Evolutionary conservation across 2,888 invertebrate species (phyloP).

Genomic region (Scaptomyza tumidula): DNA sequence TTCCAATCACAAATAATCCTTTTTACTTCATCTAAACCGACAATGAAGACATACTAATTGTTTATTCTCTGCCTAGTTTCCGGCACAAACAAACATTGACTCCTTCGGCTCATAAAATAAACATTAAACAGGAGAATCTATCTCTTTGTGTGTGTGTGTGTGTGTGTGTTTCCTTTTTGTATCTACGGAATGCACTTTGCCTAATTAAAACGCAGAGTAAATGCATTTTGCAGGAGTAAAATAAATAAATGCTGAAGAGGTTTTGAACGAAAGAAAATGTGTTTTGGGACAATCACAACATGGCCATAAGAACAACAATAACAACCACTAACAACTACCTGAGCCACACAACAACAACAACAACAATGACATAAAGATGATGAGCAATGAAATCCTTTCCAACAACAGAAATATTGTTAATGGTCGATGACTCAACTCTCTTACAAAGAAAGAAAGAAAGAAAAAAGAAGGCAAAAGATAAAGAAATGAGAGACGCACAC

Average conservation of each 20-base stretch:
- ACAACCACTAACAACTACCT: conserved; percentile 55
- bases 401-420: conserved; percentile 67
- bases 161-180: neutral
- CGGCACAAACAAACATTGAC: conserved; percentile 8
- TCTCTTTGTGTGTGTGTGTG: conserved; percentile 5
- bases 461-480: conserved; percentile 53
- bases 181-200: conserved; percentile 54
- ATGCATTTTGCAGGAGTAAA: too few relatives aligned
- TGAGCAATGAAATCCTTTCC: conserved; percentile 78
- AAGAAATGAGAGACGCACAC: conserved; percentile 66
- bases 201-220: too few relatives aligned
- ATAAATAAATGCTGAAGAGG: conserved; percentile 26
- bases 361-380: conserved; percentile 50
- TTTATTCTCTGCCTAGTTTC: conserved; percentile 21
- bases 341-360: conserved; percentile 32
- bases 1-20: conserved; percentile 9
- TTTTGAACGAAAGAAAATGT: neutral
- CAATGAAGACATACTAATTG: conserved; percentile 2
- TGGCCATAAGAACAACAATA: conserved; percentile 39
- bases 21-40: conserved; percentile 7
- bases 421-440: conserved; percentile 73
- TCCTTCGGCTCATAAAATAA: conserved; percentile 22
- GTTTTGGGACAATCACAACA: conserved; percentile 57
- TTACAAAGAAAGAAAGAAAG: conserved; percentile 14
- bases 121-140: conserved; percentile 8